Evolutionary conservation across 2,888 invertebrate genomes (phyloP).

Genomic region (Apocheima hispidaria): DNA sequence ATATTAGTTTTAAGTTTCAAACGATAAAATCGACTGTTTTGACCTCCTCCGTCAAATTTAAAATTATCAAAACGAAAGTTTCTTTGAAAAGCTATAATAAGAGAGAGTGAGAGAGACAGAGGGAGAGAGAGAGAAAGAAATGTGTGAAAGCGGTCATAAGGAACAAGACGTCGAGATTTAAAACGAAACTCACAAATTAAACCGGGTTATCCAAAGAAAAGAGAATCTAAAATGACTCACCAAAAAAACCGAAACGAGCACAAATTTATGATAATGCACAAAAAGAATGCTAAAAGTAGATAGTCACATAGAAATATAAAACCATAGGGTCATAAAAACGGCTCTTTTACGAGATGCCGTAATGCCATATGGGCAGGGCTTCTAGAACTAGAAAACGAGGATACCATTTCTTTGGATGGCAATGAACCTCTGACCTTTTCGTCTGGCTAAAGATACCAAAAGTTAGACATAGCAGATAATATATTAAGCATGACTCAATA

Average conservation of each 20-base stretch:
- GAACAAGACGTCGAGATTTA: slow-evolving; percentile 8
- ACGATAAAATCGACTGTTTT: no score
- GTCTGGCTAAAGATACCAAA: slow-evolving; percentile 42
- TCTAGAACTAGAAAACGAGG: slow-evolving; percentile 23
- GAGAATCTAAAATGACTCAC: slow-evolving; percentile 35
- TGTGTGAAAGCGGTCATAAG: no score
- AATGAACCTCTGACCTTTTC: slow-evolving; percentile 52
- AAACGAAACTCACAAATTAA: slow-evolving; percentile 25
- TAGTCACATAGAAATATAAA: slow-evolving; percentile 42
- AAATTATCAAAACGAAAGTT: no score
- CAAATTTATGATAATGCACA: slow-evolving; percentile 39
- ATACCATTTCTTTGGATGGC: slow-evolving; percentile 44
- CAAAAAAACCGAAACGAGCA: slow-evolving; percentile 37
- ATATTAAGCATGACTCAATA: slow-evolving; percentile 17
- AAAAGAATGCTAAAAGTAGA: slow-evolving; percentile 29
- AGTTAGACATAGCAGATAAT: slow-evolving; percentile 15
- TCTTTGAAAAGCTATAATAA: no score
- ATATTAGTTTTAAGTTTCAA: no score
- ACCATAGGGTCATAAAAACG: slow-evolving; percentile 42
- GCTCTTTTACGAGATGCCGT: slow-evolving; percentile 43
- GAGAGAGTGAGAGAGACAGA: no score
- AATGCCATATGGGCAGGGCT: slow-evolving; percentile 42
- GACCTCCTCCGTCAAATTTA: no score
- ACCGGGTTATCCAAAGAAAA: slow-evolving; percentile 38
- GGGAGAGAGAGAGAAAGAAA: no score